phyloP scores from a whole-genome alignment of 2,113 vertebrate genomes.

The Laticauda colubrina region DNA sequence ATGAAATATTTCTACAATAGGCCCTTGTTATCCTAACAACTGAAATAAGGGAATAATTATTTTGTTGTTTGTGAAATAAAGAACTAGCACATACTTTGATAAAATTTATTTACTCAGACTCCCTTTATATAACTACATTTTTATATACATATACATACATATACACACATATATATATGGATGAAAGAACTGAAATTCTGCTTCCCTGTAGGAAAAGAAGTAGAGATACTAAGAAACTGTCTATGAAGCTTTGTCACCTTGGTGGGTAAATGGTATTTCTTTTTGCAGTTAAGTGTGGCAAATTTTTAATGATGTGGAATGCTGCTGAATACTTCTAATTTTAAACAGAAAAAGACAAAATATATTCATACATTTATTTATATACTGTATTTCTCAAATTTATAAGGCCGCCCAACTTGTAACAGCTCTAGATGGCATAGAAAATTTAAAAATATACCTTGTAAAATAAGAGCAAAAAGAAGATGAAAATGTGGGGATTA shows the following conservation, averaged over 20 bases:
- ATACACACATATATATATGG: no score
- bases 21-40: not conserved
- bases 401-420: not conserved
- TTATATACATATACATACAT: no score
- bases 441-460: not conserved
- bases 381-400: not conserved
- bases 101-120: not conserved
- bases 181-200: not conserved
- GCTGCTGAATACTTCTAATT: conserved; percentile 7
- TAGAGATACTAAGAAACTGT: not conserved
- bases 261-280: not conserved
- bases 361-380: not conserved
- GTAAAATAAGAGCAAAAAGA: not conserved
- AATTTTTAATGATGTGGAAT: conserved; percentile 7
- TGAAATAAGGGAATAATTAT: not conserved
- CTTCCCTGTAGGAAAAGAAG: not conserved
- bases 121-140: not conserved
- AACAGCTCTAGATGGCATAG: not conserved
- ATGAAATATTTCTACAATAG: not conserved
- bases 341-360: conserved; percentile 22
- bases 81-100: not conserved
- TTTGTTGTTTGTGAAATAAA: not conserved
- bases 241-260: not conserved
- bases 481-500: not conserved
- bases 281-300: not conserved